Evolutionary conservation across 2,888 invertebrate genomes (phyloP).

Genomic region (Cantharis nigra): DNA sequence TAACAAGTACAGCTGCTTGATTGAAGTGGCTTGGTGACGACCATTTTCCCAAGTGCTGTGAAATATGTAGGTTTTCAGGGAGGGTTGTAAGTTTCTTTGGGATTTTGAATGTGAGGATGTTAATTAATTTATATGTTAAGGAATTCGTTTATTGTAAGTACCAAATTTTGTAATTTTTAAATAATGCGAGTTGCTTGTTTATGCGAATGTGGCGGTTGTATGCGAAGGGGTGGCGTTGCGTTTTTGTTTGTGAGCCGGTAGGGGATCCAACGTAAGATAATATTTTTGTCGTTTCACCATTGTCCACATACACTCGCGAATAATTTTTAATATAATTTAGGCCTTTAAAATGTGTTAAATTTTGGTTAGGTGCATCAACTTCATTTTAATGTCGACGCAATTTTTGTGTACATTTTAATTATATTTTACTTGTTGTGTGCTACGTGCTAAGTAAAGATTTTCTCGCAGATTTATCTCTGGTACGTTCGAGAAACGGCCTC

Average conservation of each 20-base stretch:
- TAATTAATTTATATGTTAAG: constrained; percentile 15
- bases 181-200: constrained; percentile 5
- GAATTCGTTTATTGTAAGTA: constrained; percentile 15
- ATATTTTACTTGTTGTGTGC: neutral
- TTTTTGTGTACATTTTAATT: neutral
- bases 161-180: constrained; percentile 8
- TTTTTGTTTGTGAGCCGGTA: constrained; percentile 19
- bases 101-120: constrained; percentile 4
- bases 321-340: neutral
- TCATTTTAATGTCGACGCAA: neutral
- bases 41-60: constrained; percentile 54
- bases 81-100: constrained; percentile 32
- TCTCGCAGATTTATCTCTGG: constrained; percentile 5
- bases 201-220: constrained; percentile 36
- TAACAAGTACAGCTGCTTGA: constrained; percentile 46
- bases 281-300: neutral
- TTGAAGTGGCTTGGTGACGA: constrained; percentile 53
- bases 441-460: constrained; percentile 2
- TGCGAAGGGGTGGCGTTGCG: constrained; percentile 33
- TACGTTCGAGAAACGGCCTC: constrained; percentile 3
- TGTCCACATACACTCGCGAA: neutral
- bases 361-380: neutral
- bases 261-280: constrained; percentile 3
- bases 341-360: neutral
- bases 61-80: constrained; percentile 48